Base-by-base conservation (phyloP, 2,888 invertebrate species). In the Hirudinaria manillensis region DNA sequence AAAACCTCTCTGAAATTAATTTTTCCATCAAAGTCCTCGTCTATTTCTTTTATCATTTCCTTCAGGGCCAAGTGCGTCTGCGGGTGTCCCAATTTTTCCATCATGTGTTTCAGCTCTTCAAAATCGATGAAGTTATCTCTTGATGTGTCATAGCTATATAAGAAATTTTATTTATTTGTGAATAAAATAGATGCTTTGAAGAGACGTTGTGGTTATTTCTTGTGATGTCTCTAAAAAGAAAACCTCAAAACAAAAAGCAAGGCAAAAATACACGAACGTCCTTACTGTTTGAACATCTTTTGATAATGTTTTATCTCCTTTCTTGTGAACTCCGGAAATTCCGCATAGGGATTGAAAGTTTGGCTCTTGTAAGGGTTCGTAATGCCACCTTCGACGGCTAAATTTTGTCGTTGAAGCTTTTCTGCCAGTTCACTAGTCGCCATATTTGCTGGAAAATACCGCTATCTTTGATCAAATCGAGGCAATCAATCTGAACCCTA, bases 261-360 rank as follows among this genome's bases (percentile, higher is more conserved):
- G 16, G 45, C 45, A 45, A 27, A 16, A n/a, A 74, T 74, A 19
- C 24, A 29, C 24, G n/a, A 61, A 27, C 7, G 61, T 24, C 89
- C 91, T 91, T 89, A 96, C 95, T 91, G 93, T 88, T 93, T 94
- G 88, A 97, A 97, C 80, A 93, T 93, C 82, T 90, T 89, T 85
- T 94, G 93, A 87, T 94, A 95, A 86, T 93, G 93, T 87, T 94
- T 93, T 86, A 97, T 94, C 88, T 97, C 93, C 84, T 94, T 94
- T 81, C 95, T 89, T 81, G 91, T 89, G 87, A 96, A 92, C 87
- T 96, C 95, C 83, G 93, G 92, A 87, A 96, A 96, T 87, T 96
- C 95, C 66, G 94, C 93, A 87, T 91, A 95, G 0, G 94, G 91
- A 86, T 94, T 94, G 79, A 85, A 86, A 78, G 84, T 82, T 65